A percentile compares a stretch with the other conserved stretches of the same genome.
Evolutionary conservation across 1,140 invertebrate genomes (phyloP).

Genomic region (Megathymus violae): DNA sequence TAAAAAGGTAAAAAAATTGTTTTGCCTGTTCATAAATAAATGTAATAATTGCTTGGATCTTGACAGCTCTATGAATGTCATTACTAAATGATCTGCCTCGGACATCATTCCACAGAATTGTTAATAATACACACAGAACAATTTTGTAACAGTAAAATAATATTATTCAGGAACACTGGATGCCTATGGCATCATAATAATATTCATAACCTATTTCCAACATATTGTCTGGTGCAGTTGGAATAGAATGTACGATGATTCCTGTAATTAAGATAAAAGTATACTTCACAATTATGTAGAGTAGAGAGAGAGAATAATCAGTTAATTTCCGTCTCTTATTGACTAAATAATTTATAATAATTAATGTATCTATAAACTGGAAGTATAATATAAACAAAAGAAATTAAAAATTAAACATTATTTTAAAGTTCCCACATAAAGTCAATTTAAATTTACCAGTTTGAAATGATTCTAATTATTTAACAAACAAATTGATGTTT

Average conservation of each 20-base stretch:
- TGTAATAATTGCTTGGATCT: neutral
- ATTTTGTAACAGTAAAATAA: conserved; percentile 44
- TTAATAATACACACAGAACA: conserved; percentile 34
- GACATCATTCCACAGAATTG: conserved; percentile 12
- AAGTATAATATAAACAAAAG: too few relatives aligned
- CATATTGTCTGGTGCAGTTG: conserved; percentile 47
- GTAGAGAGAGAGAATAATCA: too few relatives aligned
- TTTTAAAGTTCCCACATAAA: too few relatives aligned
- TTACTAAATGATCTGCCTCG: conserved; percentile 19
- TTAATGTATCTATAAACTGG: too few relatives aligned
- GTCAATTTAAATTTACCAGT: too few relatives aligned
- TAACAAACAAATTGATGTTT: too few relatives aligned
- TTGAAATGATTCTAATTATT: too few relatives aligned
- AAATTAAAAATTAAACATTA: too few relatives aligned
- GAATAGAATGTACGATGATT: conserved; percentile 33
- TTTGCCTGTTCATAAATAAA: too few relatives aligned
- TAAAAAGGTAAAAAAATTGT: too few relatives aligned
- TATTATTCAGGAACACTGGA: conserved; percentile 43
- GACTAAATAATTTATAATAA: too few relatives aligned
- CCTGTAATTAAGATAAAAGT: conserved; percentile 41
- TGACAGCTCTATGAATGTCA: neutral
- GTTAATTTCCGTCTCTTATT: too few relatives aligned
- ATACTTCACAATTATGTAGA: neutral
- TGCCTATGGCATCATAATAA: conserved; percentile 39
- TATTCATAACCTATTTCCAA: conserved; percentile 59